Evolutionary conservation across 2,113 vertebrate genomes (phyloP), one percentile per base, ranked within the genome.

Genomic region (Mola mola): DNA sequence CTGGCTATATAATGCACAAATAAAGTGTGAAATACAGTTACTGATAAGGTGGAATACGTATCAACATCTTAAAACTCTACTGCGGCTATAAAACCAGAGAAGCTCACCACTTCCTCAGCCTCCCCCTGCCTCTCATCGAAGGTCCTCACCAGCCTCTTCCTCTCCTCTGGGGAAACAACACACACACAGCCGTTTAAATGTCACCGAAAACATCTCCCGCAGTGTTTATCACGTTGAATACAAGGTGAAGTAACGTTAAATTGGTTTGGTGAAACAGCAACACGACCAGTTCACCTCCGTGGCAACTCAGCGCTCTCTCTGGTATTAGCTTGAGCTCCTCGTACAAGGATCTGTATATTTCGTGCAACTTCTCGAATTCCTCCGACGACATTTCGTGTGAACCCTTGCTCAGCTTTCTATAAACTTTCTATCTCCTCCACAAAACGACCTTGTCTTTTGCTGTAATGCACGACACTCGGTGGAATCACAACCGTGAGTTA

Each of bases 101-200:
- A 7, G 10, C 65, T 94, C 84, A 98, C 97, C 85, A 95, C 91
- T 93, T 98, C 96, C 51, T 94, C 94, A 68, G 96, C 95, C 79
- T 98, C 97, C 20, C 92, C 93, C 8, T 93, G 89, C 26, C 95
- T 95, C 83, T 96, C 95, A 85, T 98, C 96, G 22, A 98, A 98
- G 57, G 88, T 92, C 83, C 95, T 90, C 59, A 95, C 71, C 58
- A 96, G 42, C 63, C 93, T 94, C 88, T 96, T 99, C 90, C 92
- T 96, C 83, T 98, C 96, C 79, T 99, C 96, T 99, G 83, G 9
- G 66, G 26, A 57, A 0, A 75, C 29, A 58, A 72, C 13, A 74
- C n/a, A 60, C 3, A 8, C 26, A 42, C 40, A 33, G 28, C 49
- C 37, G 3, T 28, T 31, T 6, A 0, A 46, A 24, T n/a, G 13